Evolutionary conservation across 1,140 invertebrate genomes (phyloP), one percentile per base, ranked within the genome.

Genomic region (Maconellicoccus hirsutus): DNA sequence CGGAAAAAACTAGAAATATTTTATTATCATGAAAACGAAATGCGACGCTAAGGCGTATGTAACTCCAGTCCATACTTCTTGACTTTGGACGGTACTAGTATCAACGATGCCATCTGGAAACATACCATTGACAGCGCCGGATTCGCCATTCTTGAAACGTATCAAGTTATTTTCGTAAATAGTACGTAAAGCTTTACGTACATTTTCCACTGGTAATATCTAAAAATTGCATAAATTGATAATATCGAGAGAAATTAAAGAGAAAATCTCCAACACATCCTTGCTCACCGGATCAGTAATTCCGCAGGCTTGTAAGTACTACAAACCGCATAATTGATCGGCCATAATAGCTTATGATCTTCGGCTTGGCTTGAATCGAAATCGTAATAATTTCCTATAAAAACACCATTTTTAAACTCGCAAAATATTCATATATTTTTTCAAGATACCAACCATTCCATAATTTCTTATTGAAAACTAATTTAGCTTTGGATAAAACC

Each of bases 51-150:
- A 77, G 1, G 86, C 88, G 77, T 94, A 96, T 0, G 88, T 89
- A 29, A 95, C 90, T 0, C 94, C 94, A 0, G 86, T 87, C 94
- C 94, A 97, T 74, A 92, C 87, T 82, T 97, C 94, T 80, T 93
- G 90, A 75, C 92, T 91, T 81, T 96, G 94, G 72, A 93, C 80
- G 39, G 87, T 88, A 39, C 84, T 85, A 12, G 80, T 80, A 79
- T 96, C 93, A 33, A 89, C 82, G 29, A 81, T 81, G 0, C 90
- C 90, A 72, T 87, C 82, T 0, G 87, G 85, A 71, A 87, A 79
- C 80, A 87, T 93, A n/a, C 93, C 93, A 81, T 97, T 96, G 0
- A 94, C 91, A 1, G 93, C 93, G 0, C 94, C 94, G 81, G 92
- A 86, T 21, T 82, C 83, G 4, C 93, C 93, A 74, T 86, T 84